These are phyloP conservation scores for Apteryx mantelli DNA, from an alignment of 2,113 vertebrate species.

Conservation along the genomic window DNA sequence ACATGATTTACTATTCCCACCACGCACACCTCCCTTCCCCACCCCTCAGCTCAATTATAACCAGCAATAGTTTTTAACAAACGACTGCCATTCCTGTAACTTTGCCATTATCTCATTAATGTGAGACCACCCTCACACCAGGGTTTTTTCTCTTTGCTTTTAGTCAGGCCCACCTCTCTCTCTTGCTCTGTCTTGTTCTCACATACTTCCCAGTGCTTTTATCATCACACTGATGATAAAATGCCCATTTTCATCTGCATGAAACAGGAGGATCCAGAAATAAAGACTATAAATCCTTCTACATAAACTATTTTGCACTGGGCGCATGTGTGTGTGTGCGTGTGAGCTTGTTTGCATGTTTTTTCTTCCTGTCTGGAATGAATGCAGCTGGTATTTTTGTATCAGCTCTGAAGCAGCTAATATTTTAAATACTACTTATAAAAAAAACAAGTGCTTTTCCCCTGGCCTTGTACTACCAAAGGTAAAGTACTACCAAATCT, in stretches of 20 bases:
- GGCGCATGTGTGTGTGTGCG: background rate
- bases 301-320: background rate
- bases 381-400: background rate
- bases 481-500: background rate
- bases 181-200: background rate
- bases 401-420: background rate
- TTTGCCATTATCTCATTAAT: background rate
- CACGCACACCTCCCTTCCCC: background rate
- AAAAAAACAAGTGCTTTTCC: background rate
- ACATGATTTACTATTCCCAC: background rate
- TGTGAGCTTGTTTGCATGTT: background rate
- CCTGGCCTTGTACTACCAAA: background rate
- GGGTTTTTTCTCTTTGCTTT: background rate
- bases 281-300: background rate
- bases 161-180: background rate
- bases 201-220: background rate
- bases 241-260: background rate
- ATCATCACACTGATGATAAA: background rate
- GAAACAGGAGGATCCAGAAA: background rate
- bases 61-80: background rate
- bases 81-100: background rate
- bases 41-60: background rate
- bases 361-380: background rate
- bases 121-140: background rate
- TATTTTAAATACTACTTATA: background rate